Percentiles rank a stretch among this genome's conserved stretches.
These are phyloP conservation scores for Macroteleia sp. DNA, from an alignment of 2,888 invertebrate species.

Conservation along the genomic window DNA sequence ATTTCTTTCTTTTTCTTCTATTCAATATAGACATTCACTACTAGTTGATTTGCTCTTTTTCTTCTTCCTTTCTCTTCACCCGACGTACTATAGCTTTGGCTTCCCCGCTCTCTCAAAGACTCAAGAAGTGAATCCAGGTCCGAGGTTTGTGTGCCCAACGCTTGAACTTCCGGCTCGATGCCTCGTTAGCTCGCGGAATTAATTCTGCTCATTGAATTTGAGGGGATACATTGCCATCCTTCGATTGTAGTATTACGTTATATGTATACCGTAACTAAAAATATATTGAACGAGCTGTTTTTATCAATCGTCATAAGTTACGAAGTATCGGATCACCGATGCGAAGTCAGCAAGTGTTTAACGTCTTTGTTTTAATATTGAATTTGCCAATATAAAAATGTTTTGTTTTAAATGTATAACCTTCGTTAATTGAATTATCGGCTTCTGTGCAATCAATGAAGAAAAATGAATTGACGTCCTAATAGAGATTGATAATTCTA, in stretches of 20 bases:
- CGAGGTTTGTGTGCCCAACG: conserved; percentile 71
- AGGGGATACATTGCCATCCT: conserved; percentile 60
- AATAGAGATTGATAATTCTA: no score
- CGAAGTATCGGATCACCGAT: conserved; percentile 2
- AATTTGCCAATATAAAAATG: neutral
- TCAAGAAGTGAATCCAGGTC: conserved; percentile 69
- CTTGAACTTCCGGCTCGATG: conserved; percentile 71
- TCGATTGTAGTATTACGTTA: conserved; percentile 58
- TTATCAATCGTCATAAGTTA: conserved; percentile 23
- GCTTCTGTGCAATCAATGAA: conserved; percentile 1
- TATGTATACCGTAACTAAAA: conserved; percentile 54
- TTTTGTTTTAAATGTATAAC: conserved; percentile 16
- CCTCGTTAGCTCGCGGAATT: conserved; percentile 72
- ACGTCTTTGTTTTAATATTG: conserved; percentile 13
- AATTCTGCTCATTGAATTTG: conserved; percentile 72
- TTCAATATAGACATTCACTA: conserved; percentile 59
- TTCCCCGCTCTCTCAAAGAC: conserved; percentile 62
- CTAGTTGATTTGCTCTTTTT: conserved; percentile 60
- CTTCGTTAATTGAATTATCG: neutral
- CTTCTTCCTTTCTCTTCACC: conserved; percentile 54
- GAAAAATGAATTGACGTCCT: neutral
- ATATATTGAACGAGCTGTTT: conserved; percentile 47
- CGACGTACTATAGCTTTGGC: conserved; percentile 10
- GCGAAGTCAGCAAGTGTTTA: conserved; percentile 28
- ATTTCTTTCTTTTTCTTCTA: conserved; percentile 50